phyloP scores from a whole-genome alignment of 2,888 invertebrate species.

The Phania funesta region DNA sequence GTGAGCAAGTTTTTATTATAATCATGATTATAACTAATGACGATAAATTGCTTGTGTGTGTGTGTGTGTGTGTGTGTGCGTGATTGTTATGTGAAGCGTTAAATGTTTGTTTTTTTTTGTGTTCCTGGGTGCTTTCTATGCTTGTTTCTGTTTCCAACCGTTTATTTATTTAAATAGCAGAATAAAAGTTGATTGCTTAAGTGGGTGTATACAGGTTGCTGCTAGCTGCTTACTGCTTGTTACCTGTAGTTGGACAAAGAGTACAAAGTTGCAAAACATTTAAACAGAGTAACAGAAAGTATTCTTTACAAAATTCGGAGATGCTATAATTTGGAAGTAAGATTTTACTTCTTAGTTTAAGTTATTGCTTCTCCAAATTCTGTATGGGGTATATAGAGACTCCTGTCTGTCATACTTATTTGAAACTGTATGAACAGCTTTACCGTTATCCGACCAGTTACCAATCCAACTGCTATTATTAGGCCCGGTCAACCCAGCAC shows the following conservation, averaged over 20 bases:
- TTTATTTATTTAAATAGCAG: conserved; percentile 29
- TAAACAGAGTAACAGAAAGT: background rate
- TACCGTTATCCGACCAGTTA: too few species aligned
- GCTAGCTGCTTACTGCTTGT: background rate
- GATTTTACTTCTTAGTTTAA: too few species aligned
- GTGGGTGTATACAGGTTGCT: conserved; percentile 16
- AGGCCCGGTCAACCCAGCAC: too few species aligned
- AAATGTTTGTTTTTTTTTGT: conserved; percentile 13
- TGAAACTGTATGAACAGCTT: too few species aligned
- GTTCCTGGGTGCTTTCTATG: background rate
- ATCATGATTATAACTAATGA: conserved; percentile 60
- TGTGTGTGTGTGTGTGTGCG: background rate
- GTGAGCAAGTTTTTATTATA: conserved; percentile 24
- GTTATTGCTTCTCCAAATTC: too few species aligned
- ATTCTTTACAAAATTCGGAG: too few species aligned
- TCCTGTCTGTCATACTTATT: too few species aligned
- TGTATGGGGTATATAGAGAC: too few species aligned
- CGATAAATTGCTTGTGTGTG: conserved; percentile 29
- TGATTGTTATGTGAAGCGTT: conserved; percentile 39
- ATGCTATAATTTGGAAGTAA: too few species aligned
- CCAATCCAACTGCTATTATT: too few species aligned
- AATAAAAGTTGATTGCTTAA: conserved; percentile 23
- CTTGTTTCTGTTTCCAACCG: conserved; percentile 4
- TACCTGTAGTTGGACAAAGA: conserved; percentile 29
- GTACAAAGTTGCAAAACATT: background rate